Conservation (phyloP, 2,888 invertebrate genomes). For the Orthosia gothica region DNA sequence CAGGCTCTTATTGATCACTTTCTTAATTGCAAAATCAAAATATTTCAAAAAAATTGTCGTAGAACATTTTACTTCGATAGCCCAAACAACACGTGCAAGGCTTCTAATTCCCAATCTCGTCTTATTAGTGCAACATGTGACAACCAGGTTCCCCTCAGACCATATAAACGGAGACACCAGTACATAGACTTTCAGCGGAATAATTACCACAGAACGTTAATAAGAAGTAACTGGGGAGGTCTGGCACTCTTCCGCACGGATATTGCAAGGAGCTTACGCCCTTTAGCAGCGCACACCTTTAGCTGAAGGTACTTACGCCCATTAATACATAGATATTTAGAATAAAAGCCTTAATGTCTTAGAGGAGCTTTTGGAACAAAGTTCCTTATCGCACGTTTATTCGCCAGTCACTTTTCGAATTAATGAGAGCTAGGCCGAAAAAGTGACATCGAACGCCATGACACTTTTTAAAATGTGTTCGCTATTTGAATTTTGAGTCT, state of each 20-base stretch:
- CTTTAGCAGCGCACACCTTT: slow-evolving; percentile 25
- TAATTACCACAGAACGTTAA: slow-evolving; percentile 43
- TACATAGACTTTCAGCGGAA: slow-evolving; percentile 23
- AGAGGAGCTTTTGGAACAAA: background rate
- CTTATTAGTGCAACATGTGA: background rate
- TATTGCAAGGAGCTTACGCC: slow-evolving; percentile 67
- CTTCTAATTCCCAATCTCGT: background rate
- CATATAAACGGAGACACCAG: background rate
- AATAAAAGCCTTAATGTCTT: slow-evolving; percentile 13
- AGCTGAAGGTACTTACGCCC: slow-evolving; percentile 22
- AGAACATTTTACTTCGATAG: too few species aligned
- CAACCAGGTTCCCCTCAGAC: background rate
- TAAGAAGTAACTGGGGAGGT: slow-evolving; percentile 57
- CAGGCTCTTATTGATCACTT: too few species aligned
- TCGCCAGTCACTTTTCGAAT: background rate
- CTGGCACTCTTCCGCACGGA: slow-evolving; percentile 79
- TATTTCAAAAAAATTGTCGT: too few species aligned
- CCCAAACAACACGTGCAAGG: background rate
- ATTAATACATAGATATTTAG: slow-evolving; percentile 30
- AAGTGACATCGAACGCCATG: background rate
- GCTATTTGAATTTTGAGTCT: too few species aligned
- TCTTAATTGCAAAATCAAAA: too few species aligned
- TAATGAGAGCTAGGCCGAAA: background rate
- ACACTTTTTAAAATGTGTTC: background rate
- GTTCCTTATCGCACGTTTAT: background rate